A percentile compares a stretch with the other conserved stretches of the same genome.
Evolutionary conservation across 2,888 invertebrate genomes (phyloP).

Genomic region (Sphaerophoria taeniata): DNA sequence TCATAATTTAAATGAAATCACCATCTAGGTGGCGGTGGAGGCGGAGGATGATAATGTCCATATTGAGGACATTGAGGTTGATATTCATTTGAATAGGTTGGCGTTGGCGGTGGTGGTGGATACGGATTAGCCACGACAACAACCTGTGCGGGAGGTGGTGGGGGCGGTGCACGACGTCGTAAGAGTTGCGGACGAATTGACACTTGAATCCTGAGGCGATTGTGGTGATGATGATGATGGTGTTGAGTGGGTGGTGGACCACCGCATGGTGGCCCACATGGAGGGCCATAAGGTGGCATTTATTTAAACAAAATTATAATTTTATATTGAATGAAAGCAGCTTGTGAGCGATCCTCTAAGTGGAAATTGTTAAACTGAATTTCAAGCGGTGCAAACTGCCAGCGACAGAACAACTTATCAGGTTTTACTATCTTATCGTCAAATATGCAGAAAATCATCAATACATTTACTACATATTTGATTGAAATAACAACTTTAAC

Average conservation of each 20-base stretch:
- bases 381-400: background rate
- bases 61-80: slow-evolving; percentile 45
- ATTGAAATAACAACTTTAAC: no score
- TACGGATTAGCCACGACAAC: slow-evolving; percentile 66
- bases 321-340: background rate
- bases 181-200: slow-evolving; percentile 44
- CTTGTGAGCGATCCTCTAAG: slow-evolving; percentile 32
- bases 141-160: slow-evolving; percentile 59
- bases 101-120: slow-evolving; percentile 56
- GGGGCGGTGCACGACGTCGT: slow-evolving; percentile 63
- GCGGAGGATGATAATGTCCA: slow-evolving; percentile 35
- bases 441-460: no score
- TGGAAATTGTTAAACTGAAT: slow-evolving; percentile 42
- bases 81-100: slow-evolving; percentile 61
- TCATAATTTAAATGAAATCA: slow-evolving; percentile 34
- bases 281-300: slow-evolving; percentile 67
- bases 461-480: no score
- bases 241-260: slow-evolving; percentile 14
- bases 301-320: background rate
- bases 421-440: no score
- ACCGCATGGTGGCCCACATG: no score
- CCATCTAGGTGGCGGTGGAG: slow-evolving; percentile 62
- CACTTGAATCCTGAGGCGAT: slow-evolving; percentile 56
- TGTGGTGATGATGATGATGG: slow-evolving; percentile 53
- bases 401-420: no score